Evolutionary conservation across 2,113 vertebrate species (phyloP).

Genomic region (Tichodroma muraria): DNA sequence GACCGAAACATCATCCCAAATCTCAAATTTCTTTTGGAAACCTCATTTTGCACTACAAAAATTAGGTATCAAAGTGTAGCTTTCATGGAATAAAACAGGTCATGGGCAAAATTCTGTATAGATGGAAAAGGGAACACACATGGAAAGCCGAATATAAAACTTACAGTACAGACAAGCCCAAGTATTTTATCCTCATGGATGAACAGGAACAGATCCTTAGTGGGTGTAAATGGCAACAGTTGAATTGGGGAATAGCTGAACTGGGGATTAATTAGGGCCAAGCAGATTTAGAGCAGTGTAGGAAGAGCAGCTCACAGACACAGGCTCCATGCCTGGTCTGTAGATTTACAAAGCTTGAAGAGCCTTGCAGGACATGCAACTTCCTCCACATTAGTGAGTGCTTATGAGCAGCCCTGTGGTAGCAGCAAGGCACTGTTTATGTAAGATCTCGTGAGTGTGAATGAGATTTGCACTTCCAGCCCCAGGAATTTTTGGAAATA

Average conservation of each 20-base stretch:
- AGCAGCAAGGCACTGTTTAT: neutral
- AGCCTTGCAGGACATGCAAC: neutral
- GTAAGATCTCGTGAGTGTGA: neutral
- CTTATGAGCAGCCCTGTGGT: neutral
- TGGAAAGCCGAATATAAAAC: neutral
- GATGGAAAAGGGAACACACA: neutral
- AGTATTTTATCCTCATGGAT: neutral
- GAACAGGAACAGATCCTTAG: neutral
- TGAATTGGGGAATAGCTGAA: neutral
- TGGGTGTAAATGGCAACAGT: neutral
- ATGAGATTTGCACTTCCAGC: conserved; percentile 26
- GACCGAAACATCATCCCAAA: neutral
- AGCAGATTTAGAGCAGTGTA: neutral
- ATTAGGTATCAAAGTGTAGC: neutral
- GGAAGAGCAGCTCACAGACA: neutral
- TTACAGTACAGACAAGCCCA: neutral
- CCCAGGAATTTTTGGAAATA: neutral
- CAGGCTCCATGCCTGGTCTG: neutral
- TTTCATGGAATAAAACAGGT: neutral
- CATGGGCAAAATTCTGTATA: neutral
- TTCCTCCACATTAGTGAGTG: neutral
- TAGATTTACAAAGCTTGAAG: neutral
- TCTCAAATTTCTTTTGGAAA: neutral
- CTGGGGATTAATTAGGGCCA: neutral
- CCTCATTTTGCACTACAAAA: neutral